Evolutionary conservation across 2,113 vertebrate genomes (phyloP).

Genomic region (Chauna torquata): DNA sequence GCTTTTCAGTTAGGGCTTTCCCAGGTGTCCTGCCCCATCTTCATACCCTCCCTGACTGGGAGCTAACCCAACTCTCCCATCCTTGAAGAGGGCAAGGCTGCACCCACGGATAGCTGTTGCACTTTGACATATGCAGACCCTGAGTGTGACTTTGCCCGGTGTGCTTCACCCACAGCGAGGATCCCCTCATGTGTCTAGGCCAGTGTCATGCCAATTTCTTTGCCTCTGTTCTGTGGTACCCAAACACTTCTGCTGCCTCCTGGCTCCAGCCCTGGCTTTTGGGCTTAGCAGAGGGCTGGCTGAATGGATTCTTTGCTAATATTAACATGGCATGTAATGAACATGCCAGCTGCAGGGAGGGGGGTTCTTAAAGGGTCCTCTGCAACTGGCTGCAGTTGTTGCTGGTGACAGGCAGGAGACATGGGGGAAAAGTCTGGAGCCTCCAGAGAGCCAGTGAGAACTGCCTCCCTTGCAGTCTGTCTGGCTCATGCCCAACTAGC

Average conservation of each 20-base stretch:
- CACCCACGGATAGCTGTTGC: neutral
- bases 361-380: conserved; percentile 48
- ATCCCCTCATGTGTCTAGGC: neutral
- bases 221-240: neutral
- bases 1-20: neutral
- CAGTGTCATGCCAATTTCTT: neutral
- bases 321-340: conserved; percentile 41
- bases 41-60: neutral
- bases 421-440: neutral
- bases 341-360: neutral
- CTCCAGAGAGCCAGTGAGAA: neutral
- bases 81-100: no score
- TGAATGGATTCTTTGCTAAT: conserved; percentile 67
- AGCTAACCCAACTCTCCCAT: neutral
- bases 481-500: neutral
- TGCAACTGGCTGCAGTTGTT: neutral
- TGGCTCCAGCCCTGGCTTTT: neutral
- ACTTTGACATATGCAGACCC: fast-evolving
- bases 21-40: neutral
- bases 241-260: neutral
- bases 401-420: neutral
- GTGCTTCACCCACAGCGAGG: neutral
- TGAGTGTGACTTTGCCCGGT: neutral
- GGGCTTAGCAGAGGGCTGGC: conserved; percentile 3
- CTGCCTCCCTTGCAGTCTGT: neutral